Conservation (phyloP, 2,797 vertebrate genomes). For the Oreochromis grahami region DNA sequence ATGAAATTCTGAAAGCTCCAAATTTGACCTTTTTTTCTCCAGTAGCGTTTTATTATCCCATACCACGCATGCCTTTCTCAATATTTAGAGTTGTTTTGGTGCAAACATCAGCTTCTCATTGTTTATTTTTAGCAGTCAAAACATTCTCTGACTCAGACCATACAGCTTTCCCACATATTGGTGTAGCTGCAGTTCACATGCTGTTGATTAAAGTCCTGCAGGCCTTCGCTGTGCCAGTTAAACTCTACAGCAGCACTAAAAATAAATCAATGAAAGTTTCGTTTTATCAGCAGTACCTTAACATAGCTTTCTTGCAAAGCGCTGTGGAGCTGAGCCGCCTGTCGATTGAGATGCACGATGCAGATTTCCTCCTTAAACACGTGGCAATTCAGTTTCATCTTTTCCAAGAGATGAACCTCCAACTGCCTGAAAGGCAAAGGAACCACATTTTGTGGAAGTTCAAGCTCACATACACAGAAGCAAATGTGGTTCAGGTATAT, state of each 20-base stretch:
- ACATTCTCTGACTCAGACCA: conserved; percentile 41
- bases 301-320: conserved; percentile 43
- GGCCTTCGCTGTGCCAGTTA: neutral
- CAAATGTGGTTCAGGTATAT: neutral
- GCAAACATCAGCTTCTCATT: conserved; percentile 38
- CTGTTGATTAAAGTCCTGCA: conserved; percentile 14
- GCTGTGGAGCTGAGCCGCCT: conserved; percentile 58
- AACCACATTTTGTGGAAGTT: neutral
- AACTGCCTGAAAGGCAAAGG: conserved; percentile 53
- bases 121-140: conserved; percentile 56
- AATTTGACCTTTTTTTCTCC: conserved; percentile 9
- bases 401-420: conserved; percentile 67
- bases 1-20: conserved; percentile 3
- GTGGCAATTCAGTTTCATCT: conserved; percentile 72
- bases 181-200: conserved; percentile 30
- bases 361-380: conserved; percentile 78
- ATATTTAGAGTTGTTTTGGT: conserved; percentile 15
- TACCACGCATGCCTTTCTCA: conserved; percentile 27
- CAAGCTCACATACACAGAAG: neutral
- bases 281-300: conserved; percentile 34
- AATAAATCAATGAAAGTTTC: neutral
- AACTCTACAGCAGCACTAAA: neutral
- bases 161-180: conserved; percentile 50
- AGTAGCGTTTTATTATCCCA: conserved; percentile 18
- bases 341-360: conserved; percentile 69